Evolutionary conservation across 2,888 invertebrate genomes (phyloP).

Genomic region (Aphelenchoides bicaudatus): DNA sequence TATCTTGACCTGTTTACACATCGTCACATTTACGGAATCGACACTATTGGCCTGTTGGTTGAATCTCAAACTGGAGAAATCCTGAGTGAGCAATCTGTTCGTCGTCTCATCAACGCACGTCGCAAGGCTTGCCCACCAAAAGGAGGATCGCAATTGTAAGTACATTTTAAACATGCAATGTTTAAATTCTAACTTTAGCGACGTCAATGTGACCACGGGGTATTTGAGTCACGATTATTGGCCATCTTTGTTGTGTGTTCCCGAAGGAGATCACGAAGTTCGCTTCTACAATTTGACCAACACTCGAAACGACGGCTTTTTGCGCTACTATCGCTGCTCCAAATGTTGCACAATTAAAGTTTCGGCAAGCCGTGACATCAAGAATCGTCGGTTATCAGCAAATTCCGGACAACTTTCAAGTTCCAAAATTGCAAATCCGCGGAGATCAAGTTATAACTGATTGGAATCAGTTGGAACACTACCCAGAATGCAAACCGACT

Average conservation of each 20-base stretch:
- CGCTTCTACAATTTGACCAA: constrained; percentile 18
- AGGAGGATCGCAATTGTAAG: neutral
- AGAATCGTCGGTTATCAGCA: constrained; percentile 9
- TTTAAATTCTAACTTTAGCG: neutral
- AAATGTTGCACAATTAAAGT: constrained; percentile 19
- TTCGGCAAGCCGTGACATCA: constrained; percentile 14
- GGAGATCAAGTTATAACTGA: constrained; percentile 9
- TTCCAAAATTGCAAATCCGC: constrained; percentile 17
- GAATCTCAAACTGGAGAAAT: constrained; percentile 4
- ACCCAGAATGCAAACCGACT: constrained; percentile 11
- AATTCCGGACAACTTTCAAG: constrained; percentile 6
- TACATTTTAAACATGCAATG: neutral
- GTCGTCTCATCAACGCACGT: constrained; percentile 4
- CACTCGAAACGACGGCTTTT: constrained; percentile 14
- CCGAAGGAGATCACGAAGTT: constrained; percentile 12
- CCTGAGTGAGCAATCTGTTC: constrained; percentile 6
- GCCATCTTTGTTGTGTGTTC: constrained; percentile 17
- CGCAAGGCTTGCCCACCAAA: neutral
- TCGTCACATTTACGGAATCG: constrained; percentile 9
- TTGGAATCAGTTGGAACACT: constrained; percentile 3
- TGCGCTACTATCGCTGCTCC: constrained; percentile 23
- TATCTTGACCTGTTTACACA: constrained; percentile 15
- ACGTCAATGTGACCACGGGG: constrained; percentile 6
- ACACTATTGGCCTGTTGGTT: constrained; percentile 12
- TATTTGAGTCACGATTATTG: constrained; percentile 19